Conservation (phyloP, 2,888 invertebrate species). For the Caenorhabditis sulstoni region DNA sequence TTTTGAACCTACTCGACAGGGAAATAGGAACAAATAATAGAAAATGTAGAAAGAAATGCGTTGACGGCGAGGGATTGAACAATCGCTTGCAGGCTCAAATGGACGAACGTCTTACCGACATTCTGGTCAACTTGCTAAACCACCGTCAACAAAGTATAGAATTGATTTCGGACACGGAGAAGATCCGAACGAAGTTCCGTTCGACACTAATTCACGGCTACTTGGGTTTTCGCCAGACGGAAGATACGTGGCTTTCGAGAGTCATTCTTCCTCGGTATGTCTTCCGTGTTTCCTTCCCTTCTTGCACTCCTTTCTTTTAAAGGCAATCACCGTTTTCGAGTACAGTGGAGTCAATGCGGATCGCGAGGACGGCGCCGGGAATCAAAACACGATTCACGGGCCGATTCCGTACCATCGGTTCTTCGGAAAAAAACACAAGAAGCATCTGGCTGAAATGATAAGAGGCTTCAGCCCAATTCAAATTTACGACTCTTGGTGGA, state of each 20-base stretch:
- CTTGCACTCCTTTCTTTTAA: neutral
- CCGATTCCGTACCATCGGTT: neutral
- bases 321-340: conserved; percentile 11
- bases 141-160: too few relatives aligned
- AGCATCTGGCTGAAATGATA: too few relatives aligned
- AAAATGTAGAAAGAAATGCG: conserved; percentile 16
- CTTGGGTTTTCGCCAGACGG: conserved; percentile 47
- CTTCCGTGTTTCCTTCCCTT: neutral
- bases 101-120: too few relatives aligned
- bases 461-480: too few relatives aligned
- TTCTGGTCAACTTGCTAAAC: too few relatives aligned
- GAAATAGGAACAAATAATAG: conserved; percentile 22
- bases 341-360: conserved; percentile 19
- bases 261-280: neutral
- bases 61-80: conserved; percentile 4
- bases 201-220: too few relatives aligned
- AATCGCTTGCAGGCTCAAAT: too few relatives aligned
- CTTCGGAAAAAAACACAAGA: neutral
- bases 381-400: too few relatives aligned
- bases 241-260: conserved; percentile 25
- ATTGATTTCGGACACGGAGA: too few relatives aligned
- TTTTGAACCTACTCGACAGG: conserved; percentile 23
- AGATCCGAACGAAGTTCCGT: too few relatives aligned
- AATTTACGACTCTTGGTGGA: conserved; percentile 27
- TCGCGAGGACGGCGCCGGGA: neutral